phyloP scores from a whole-genome alignment of 2,888 invertebrate species.

The Pristionchus entomophagus region DNA sequence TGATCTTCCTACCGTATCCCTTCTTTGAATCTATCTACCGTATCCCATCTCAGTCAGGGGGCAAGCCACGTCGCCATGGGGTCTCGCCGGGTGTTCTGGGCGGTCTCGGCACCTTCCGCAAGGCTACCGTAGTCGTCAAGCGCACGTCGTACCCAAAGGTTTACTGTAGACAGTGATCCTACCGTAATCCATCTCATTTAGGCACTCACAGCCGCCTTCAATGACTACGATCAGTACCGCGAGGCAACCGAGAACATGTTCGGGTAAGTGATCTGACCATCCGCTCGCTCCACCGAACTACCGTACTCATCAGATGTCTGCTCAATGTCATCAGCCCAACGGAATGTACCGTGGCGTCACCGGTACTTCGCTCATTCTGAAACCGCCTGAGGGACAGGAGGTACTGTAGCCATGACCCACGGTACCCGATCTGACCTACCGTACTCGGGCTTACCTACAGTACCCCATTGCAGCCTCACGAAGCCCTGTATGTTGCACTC shows the following conservation, averaged over 20 bases:
- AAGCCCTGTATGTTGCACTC: slow-evolving; percentile 11
- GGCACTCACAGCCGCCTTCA: not conserved
- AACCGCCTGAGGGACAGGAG: slow-evolving; percentile 20
- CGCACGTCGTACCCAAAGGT: slow-evolving; percentile 23
- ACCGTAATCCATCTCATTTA: not conserved
- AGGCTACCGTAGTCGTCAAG: slow-evolving; percentile 24
- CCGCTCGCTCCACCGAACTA: not conserved
- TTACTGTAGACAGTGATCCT: not conserved
- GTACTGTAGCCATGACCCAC: not conserved
- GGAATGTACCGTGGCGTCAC: slow-evolving; percentile 7
- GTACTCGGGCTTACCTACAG: not conserved
- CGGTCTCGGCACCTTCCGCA: slow-evolving; percentile 15
- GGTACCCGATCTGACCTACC: not conserved
- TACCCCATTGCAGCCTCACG: not conserved
- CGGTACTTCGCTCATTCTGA: slow-evolving; percentile 22
- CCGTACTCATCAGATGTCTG: not conserved
- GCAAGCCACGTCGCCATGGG: slow-evolving; percentile 10
- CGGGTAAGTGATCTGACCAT: not conserved
- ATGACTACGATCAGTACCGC: slow-evolving; percentile 21
- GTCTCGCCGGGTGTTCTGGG: not conserved
- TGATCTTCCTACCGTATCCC: not conserved
- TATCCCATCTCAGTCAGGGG: not conserved
- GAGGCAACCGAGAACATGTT: slow-evolving; percentile 8
- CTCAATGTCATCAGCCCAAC: slow-evolving; percentile 19
- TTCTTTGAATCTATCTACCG: too few species aligned